These are phyloP conservation scores for Hydropsyche tenuis DNA, from an alignment of 1,140 invertebrate species.

Conservation along the genomic window DNA sequence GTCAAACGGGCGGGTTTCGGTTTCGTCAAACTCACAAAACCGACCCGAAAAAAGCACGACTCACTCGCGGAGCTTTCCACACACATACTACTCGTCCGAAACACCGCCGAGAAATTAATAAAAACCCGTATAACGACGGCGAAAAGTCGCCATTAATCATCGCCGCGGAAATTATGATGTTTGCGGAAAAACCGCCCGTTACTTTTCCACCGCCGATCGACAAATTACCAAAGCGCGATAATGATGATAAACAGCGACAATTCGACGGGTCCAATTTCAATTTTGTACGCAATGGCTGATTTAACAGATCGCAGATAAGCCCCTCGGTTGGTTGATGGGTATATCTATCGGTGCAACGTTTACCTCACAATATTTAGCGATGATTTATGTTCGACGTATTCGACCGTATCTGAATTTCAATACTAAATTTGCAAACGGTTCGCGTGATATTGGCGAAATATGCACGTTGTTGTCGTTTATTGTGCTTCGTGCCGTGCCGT, in stretches of 20 bases:
- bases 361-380: constrained; percentile 24
- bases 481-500: too few species aligned
- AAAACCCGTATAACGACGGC: background rate
- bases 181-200: background rate
- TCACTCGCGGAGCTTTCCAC: background rate
- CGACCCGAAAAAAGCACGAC: background rate
- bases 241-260: constrained; percentile 6
- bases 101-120: background rate
- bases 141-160: background rate
- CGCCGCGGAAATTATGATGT: background rate
- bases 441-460: too few species aligned
- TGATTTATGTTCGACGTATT: constrained; percentile 26
- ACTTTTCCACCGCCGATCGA: background rate
- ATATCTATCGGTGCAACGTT: constrained; percentile 23
- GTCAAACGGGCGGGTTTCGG: background rate
- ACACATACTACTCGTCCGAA: background rate
- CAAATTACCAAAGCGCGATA: background rate
- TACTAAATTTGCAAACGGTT: constrained; percentile 18
- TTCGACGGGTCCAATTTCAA: constrained; percentile 17
- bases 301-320: background rate
- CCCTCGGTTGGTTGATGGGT: background rate
- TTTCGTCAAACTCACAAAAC: constrained; percentile 13
- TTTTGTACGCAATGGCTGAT: background rate
- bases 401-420: constrained; percentile 19
- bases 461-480: too few species aligned